phyloP scores from a whole-genome alignment of 2,888 invertebrate genomes.

The Cylloceria caligata region DNA sequence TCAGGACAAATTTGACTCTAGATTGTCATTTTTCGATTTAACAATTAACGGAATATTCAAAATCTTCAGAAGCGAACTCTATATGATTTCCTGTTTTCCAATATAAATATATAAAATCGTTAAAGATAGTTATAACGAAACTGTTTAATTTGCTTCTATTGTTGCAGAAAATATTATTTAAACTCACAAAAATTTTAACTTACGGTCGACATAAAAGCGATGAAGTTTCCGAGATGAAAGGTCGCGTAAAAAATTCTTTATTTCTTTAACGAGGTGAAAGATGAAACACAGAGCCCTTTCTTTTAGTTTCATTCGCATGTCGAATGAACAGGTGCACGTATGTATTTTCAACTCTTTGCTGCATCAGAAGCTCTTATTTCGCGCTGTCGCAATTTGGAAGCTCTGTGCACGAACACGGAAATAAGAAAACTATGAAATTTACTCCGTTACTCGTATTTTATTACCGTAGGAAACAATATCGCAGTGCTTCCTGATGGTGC shows the following conservation, averaged over 20 bases:
- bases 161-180: not conserved
- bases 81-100: too few relatives aligned
- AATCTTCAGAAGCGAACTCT: not conserved
- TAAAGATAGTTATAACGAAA: not conserved
- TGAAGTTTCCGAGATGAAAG: not conserved
- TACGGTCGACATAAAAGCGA: conserved; percentile 8
- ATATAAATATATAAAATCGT: not conserved
- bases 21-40: too few relatives aligned
- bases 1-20: too few relatives aligned
- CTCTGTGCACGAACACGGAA: conserved; percentile 26
- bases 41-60: not conserved
- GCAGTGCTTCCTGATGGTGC: too few relatives aligned
- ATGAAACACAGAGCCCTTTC: conserved; percentile 4
- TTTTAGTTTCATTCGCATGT: conserved; percentile 36
- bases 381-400: conserved; percentile 33
- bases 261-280: conserved; percentile 24
- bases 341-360: conserved; percentile 16
- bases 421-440: too few relatives aligned
- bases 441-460: too few relatives aligned
- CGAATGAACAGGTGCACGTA: conserved; percentile 27
- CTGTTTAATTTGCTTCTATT: not conserved
- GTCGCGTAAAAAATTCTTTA: not conserved
- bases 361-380: conserved; percentile 14
- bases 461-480: too few relatives aligned
- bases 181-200: not conserved